These are phyloP conservation scores for Drosophila prolongata DNA, from an alignment of 2,888 invertebrate species.

Conservation along the genomic window DNA sequence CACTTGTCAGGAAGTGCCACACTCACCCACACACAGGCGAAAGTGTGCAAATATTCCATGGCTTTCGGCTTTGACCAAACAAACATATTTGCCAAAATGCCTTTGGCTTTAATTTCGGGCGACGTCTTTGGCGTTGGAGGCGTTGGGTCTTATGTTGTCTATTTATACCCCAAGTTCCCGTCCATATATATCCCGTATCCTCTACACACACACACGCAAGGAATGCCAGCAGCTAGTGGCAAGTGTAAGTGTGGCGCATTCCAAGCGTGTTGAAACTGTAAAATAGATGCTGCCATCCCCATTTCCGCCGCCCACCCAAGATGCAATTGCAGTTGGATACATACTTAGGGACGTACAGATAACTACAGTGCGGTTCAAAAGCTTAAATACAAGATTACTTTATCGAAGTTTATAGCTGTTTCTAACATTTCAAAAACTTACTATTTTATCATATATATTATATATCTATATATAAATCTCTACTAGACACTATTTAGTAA, in stretches of 20 bases:
- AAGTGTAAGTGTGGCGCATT: constrained; percentile 76
- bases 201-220: constrained; percentile 2
- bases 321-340: constrained; percentile 64
- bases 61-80: constrained; percentile 46
- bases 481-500: too few relatives aligned
- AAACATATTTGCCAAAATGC: constrained; percentile 65
- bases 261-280: constrained; percentile 76
- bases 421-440: not conserved
- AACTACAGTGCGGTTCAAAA: constrained; percentile 14
- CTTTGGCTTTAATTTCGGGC: constrained; percentile 74
- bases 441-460: not conserved
- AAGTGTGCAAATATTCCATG: constrained; percentile 40
- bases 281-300: constrained; percentile 64
- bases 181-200: constrained; percentile 22
- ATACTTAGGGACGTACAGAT: constrained; percentile 16
- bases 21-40: constrained; percentile 10
- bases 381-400: not conserved
- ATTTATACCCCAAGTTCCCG: constrained; percentile 58
- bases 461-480: too few relatives aligned
- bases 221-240: constrained; percentile 33
- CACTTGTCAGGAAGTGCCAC: constrained; percentile 49
- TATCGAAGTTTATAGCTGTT: not conserved
- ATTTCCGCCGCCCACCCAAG: constrained; percentile 30
- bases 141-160: constrained; percentile 65
- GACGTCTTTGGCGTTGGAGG: constrained; percentile 52